Conservation (phyloP, 2,888 invertebrate genomes). For the Ametastegia equiseti region DNA sequence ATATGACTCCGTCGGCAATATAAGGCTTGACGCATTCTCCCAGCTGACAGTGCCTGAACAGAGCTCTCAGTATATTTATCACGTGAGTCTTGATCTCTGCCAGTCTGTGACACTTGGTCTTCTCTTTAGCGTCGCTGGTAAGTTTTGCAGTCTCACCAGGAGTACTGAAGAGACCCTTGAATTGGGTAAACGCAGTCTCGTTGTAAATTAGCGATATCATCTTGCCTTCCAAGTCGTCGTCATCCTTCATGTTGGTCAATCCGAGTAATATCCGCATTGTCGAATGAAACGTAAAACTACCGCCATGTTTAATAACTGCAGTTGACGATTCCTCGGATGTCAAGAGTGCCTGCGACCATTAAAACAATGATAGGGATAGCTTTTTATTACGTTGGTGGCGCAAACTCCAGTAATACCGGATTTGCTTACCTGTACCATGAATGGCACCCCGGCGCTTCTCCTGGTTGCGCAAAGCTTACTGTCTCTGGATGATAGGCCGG, state of each 20-base stretch:
- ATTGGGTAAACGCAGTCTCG: constrained; percentile 62
- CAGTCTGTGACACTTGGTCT: constrained; percentile 49
- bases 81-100: constrained; percentile 85
- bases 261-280: constrained; percentile 70
- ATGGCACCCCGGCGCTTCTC: constrained; percentile 96
- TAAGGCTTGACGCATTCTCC: constrained; percentile 84
- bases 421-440: constrained; percentile 86
- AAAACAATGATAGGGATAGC: constrained; percentile 7
- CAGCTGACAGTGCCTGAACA: constrained; percentile 87
- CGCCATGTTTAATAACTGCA: constrained; percentile 74
- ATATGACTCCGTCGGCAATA: constrained; percentile 83
- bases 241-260: constrained; percentile 61
- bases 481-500: constrained; percentile 74
- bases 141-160: not conserved
- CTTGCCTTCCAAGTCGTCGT: constrained; percentile 53
- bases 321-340: constrained; percentile 83
- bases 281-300: constrained; percentile 61
- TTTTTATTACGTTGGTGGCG: too few species aligned
- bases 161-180: constrained; percentile 47
- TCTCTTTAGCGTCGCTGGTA: not conserved
- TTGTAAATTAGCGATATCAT: constrained; percentile 61
- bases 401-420: too few species aligned
- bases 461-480: constrained; percentile 87
- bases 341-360: constrained; percentile 83
- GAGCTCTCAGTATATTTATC: constrained; percentile 90